Base-by-base conservation (phyloP, 1,140 invertebrate genomes). In the Apolygus lucorum region DNA sequence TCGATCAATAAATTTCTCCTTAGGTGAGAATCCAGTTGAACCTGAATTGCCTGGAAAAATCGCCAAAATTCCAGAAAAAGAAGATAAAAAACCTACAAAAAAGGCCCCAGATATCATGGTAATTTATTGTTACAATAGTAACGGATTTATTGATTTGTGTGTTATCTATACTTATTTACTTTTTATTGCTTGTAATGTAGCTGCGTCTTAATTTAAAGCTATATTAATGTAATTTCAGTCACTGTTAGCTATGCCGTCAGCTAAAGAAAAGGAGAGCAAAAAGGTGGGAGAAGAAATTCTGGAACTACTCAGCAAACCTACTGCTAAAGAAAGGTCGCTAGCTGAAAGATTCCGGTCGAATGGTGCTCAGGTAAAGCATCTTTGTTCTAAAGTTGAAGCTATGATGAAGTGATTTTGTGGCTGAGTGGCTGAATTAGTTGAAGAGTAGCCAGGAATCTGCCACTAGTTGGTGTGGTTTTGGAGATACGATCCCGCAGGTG, bases 261-360 rank as follows among this genome's bases (percentile, higher is more conserved):
- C 93, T 63, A 86, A 93, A 76, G 95, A 99, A 78, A 94, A 95
- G 78, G 93, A 96, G 77, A 95, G 88, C 72, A 98, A 98, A 79
- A 91, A 95, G 81, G 86, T 97, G 4, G 94, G 93, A 1, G 95
- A 98, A 81, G 95, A 98, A 80, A 98, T 98, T 69, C 82, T 96
- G 71, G 92, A 96, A 77, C 79, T 99, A 4, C 80, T 99, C 0
- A 96, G 92, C 72, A 95, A 95, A 80, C 95, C 95, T 24, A 97
- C 95, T 1, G 95, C 94, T 1, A 98, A 98, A 81, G 95, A 99
- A 79, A 87, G 90, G 76, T 94, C 90, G 0, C 80, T 98, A 22
- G 91, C 94, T 17, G 94, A 98, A 81, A 87, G 93, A 74, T 99
- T 98, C 78, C 88, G 92, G 76, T 97, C 95, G 17, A 94, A 94